Base-by-base conservation (phyloP, 2,113 vertebrate genomes). In the Neoarius graeffei region DNA sequence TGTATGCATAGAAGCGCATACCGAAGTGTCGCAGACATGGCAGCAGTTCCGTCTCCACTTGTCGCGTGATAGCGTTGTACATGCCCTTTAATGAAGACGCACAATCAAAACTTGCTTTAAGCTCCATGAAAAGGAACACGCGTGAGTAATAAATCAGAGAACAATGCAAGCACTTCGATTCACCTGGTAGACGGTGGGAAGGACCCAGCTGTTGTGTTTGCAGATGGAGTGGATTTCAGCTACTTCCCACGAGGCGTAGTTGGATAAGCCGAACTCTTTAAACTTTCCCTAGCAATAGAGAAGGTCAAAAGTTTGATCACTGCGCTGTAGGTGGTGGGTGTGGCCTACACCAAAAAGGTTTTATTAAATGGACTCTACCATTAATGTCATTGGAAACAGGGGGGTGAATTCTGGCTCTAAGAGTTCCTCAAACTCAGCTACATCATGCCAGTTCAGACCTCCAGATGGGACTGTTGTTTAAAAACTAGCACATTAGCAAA, bases 21-120 rank as follows among this genome's bases (percentile, higher is more conserved):
- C 96, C 96, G 0, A 93, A 97, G 91, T 96, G 60, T 79, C 95
- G 94, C 85, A 99, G 94, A 91, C 98, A 99, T 4, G 97, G 97
- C 50, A 99, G 90, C 71, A 99, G 93, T 90, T 99, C 98, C 0
- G 92, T 91, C 91, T 99, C 98, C 85, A 99, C 97, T 90, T 97
- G 97, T 27, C 97, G 94, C 0, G 98, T 99, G n/a, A 95, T 98
- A 0, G 97, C 97, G 0, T 99, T 99, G 94, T 99, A 99, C 97
- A 99, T 98, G 7, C 98, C 98, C 98, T 99, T 94, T 62, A 87
- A 77, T 42, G 25, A 17, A 30, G 25, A 85, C 8, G 35, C 15
- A 5, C 4, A 17, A 69, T 50, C 17, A 52, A 83, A 35, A 66
- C 5, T 30, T 84, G 73, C 17, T 27, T 66, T 52, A 11, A 71